Evolutionary conservation across 2,888 invertebrate species (phyloP), one percentile per base, ranked within the genome.

Genomic region (Leptinotarsa haldemani): DNA sequence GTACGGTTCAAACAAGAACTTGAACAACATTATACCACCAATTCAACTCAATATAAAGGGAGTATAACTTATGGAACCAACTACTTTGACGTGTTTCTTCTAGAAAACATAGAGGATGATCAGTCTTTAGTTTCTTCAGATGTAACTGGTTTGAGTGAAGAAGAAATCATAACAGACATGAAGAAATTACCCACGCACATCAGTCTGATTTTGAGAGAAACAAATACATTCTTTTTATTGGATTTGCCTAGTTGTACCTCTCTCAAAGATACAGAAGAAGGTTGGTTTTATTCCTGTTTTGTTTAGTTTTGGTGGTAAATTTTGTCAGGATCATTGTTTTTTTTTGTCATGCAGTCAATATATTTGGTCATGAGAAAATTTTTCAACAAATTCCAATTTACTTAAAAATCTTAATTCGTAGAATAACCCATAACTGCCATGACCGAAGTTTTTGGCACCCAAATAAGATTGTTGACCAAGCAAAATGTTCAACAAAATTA

Each of bases 221-320:
- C 94, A 0, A 90, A 91, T 63, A 92, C 93, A 0, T 83, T 88
- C 56, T 90, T 91, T 71, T 83, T 94, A 7, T 92, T 92, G 78
- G 93, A 93, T 77, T 85, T 93, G 77, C 90, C 91, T 0, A 91
- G 92, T 80, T 88, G 89, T 72, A 92, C 93, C 0, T 93, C 88
- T 4, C 89, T 92, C 53, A 90, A 89, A 80, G 90, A 90, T 46
- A 89, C 91, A 0, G 84, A 89, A 0, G 93, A 93, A 82, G 86
- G 85, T 84, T 77, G 53, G 70, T 64, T 56, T 50, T 9, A 18
- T 25, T 58, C 15, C 3, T 5, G 20, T 65, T 12, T 25, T 18
- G 40, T 25, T 15, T 25, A 12, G 13, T 40, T 40, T 40, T 40
- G 9, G 40, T 40, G 12, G 9, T 40, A 40, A 40, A 9, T 40